These are phyloP conservation scores for Dasyornis broadbenti DNA, from an alignment of 2,113 vertebrate genomes.

Conservation along the genomic window DNA sequence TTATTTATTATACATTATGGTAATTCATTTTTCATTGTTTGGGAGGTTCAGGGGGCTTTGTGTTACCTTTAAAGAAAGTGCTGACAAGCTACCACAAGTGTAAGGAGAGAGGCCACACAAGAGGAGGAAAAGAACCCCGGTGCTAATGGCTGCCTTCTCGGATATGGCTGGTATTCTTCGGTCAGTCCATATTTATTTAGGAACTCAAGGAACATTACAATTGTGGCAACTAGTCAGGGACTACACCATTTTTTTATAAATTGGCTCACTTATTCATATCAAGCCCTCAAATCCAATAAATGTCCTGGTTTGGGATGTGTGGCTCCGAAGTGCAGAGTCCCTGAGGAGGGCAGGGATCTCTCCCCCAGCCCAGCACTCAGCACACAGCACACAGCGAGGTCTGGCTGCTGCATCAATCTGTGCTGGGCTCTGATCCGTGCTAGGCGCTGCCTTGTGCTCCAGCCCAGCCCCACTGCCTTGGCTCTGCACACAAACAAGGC, in stretches of 20 bases:
- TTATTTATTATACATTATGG: slow-evolving; percentile 47
- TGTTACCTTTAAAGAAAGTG: slow-evolving; percentile 52
- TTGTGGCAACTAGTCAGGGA: neutral
- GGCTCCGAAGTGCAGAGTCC: neutral
- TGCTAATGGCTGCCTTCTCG: slow-evolving; percentile 18
- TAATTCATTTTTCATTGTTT: slow-evolving; percentile 56
- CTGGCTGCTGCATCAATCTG: neutral
- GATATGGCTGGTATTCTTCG: neutral
- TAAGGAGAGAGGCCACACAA: slow-evolving; percentile 45
- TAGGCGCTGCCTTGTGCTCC: neutral
- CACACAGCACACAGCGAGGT: neutral
- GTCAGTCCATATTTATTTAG: slow-evolving; percentile 5
- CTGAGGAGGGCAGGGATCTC: neutral
- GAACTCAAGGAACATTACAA: neutral
- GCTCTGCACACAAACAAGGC: neutral
- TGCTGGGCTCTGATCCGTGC: neutral
- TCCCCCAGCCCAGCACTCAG: neutral
- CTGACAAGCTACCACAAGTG: slow-evolving; percentile 42
- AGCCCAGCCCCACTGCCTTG: neutral
- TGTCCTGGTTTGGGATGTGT: neutral
- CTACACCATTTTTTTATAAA: neutral
- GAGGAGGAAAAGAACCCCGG: neutral
- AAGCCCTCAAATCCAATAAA: neutral
- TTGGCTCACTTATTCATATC: neutral
- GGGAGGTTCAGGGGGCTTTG: slow-evolving; percentile 24